These are phyloP conservation scores for Malaclemys terrapin DNA, from an alignment of 2,113 vertebrate species.

Conservation along the genomic window DNA sequence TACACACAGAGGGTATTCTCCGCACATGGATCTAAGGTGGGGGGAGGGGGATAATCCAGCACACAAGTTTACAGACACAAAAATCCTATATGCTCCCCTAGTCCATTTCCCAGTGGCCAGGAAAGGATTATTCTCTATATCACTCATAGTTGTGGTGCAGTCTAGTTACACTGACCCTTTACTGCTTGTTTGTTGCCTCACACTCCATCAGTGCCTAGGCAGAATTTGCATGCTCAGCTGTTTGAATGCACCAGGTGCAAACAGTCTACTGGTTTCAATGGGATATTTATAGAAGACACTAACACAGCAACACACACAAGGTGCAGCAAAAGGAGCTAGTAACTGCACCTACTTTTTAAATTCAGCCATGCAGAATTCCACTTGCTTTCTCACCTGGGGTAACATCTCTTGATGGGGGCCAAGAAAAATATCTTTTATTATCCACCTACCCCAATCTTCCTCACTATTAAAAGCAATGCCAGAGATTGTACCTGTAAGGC, in stretches of 20 bases:
- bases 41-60: background rate
- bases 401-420: slow-evolving; percentile 38
- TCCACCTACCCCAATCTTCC: slow-evolving; percentile 27
- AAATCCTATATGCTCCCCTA: background rate
- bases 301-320: background rate
- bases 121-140: background rate
- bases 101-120: background rate
- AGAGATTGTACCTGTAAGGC: too few relatives aligned
- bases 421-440: slow-evolving; percentile 46
- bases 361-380: slow-evolving; percentile 25
- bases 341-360: background rate
- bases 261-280: background rate
- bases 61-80: background rate
- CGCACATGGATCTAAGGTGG: background rate
- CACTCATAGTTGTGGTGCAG: background rate
- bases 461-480: slow-evolving; percentile 31
- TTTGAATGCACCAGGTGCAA: background rate
- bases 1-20: background rate
- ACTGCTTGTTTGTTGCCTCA: background rate
- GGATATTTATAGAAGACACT: slow-evolving; percentile 17
- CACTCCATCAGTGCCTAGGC: accelerated
- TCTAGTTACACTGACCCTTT: background rate
- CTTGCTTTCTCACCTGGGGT: slow-evolving; percentile 30
- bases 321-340: background rate
- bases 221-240: background rate